phyloP scores from a whole-genome alignment of 2,113 vertebrate species.

The Brienomyrus longianalis region DNA sequence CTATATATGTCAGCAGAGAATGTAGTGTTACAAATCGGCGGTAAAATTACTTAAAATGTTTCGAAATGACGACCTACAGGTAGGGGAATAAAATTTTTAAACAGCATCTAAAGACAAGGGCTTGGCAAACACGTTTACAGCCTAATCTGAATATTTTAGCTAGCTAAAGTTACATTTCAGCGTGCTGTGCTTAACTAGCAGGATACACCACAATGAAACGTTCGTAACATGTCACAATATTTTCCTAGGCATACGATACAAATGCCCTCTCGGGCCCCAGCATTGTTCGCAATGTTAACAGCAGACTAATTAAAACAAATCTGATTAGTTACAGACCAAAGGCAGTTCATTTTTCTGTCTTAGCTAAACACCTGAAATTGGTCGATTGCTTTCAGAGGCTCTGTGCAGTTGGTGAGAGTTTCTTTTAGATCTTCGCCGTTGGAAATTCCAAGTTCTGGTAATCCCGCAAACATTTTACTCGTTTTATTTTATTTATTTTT shows the following conservation, averaged over 20 bases:
- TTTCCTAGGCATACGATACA: background rate
- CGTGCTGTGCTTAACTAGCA: background rate
- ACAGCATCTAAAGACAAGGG: background rate
- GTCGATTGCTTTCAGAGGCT: slow-evolving; percentile 94
- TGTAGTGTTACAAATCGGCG: background rate
- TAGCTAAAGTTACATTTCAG: background rate
- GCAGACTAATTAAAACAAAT: background rate
- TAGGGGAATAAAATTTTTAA: background rate
- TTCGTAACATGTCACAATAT: background rate
- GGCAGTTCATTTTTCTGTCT: background rate
- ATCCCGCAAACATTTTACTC: slow-evolving; percentile 74
- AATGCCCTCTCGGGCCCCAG: background rate
- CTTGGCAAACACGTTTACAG: background rate
- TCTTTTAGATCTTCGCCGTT: slow-evolving; percentile 95
- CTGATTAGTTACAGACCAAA: background rate
- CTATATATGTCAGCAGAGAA: background rate
- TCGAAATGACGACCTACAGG: background rate
- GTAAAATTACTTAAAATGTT: background rate
- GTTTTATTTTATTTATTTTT: too few relatives aligned
- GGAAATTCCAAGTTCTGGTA: slow-evolving; percentile 88
- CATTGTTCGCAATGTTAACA: background rate
- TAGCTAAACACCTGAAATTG: slow-evolving; percentile 83
- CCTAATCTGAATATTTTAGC: background rate
- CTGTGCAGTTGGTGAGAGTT: slow-evolving; percentile 94
- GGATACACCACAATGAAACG: background rate